Evolutionary conservation across 1,140 invertebrate genomes (phyloP), one percentile per base, ranked within the genome.

Genomic region (Monochamus saltuarius): DNA sequence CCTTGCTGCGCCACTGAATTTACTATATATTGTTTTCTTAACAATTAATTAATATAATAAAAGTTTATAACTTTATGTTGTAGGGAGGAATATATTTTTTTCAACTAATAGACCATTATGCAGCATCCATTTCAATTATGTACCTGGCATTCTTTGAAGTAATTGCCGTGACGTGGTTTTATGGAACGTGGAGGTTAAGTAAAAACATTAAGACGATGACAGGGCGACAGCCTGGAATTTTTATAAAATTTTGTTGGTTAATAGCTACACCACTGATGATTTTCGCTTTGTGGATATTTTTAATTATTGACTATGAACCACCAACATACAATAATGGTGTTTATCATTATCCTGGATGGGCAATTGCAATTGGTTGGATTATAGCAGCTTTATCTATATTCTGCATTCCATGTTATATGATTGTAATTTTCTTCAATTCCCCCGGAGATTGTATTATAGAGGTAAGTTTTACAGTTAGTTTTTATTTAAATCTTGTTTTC

Each of bases 51-150:
- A n/a, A n/a, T n/a, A n/a, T n/a, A n/a, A n/a, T n/a, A n/a, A n/a
- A n/a, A n/a, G n/a, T 13, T 42, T 42, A 42, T 13, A 3, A 13
- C 2, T 42, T 42, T 13, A 42, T 42, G 58, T 72, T 73, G 56
- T 75, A 91, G 88, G 93, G 92, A 63, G 94, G 94, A 61, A 94
- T 95, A 66, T 96, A 92, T 70, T 91, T 92, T 70, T 96, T 97
- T 75, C 91, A 94, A 83, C 77, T 96, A 35, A 89, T 96, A 72
- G 94, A 97, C 74, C 92, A 94, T 75, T 97, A 95, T 75, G 89
- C 92, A 6, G 92, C 93, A 13, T 93, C 91, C 0, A 85, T 95
- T 60, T 93, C 91, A 7, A 89, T 95, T 37, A 94, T 95, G 83
- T 93, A 94, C 68, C 80, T 96, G 37, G 92, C 92, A 36, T 93